Base-by-base conservation (phyloP, 2,888 invertebrate species). In the Lamproptera curius region DNA sequence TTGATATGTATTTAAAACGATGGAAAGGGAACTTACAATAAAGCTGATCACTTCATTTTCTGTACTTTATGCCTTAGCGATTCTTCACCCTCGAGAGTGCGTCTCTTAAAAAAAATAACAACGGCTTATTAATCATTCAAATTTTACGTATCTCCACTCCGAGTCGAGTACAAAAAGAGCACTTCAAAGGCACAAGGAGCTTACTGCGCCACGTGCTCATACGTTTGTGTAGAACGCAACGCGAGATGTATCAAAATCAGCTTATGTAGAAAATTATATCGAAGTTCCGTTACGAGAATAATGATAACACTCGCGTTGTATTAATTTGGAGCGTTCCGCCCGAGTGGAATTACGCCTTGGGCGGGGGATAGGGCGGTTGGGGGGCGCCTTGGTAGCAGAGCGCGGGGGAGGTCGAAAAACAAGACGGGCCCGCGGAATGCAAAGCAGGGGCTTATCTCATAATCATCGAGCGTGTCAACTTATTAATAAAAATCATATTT, bases 401-500 rank as follows among this genome's bases (percentile, higher is more conserved):
- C 53, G 55, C 58, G 59, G 61, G 73, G 62, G 76, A 63, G 71
- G 74, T 60, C 69, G 76, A 71, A 78, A 77, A 84, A 86, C 82
- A 78, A 73, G 76, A 63, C 70, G 71, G 75, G 78, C 73, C 78
- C 68, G 60, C 70, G 78, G 86, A 85, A 87, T 87, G 86, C 82
- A 85, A 87, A 87, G 80, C 82, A 83, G 79, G 70, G 77, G 81
- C 86, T 87, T 85, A 88, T 88, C 87, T 84, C 77, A 83, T 88
- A 87, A 88, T 87, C 88, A 86, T 87, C 84, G 80, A 76, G 85
- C 85, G 87, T 82, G 87, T 86, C 87, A 85, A 84, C 74, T 88
- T 87, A 88, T 88, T 88, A 88, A 87, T 88, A 88, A 88, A 88
- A 87, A 87, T 86, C 86, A 86, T 85, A 86, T 88, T 88, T 86